Evolutionary conservation across 2,113 vertebrate genomes (phyloP).

Genomic region (Podarcis cretensis): DNA sequence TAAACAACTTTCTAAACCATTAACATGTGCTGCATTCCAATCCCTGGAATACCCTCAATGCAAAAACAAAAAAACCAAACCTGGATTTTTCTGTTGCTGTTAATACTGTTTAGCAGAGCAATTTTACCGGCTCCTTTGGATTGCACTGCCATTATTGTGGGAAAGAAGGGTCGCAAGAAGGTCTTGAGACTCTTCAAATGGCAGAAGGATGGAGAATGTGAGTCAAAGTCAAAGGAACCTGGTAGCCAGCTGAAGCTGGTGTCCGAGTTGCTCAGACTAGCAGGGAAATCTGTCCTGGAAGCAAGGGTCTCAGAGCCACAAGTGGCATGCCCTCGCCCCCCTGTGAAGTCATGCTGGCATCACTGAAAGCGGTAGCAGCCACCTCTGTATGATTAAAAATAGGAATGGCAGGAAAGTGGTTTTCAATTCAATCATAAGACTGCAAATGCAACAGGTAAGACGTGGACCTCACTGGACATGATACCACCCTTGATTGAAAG

Average conservation of each 20-base stretch:
- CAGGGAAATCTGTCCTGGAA: neutral
- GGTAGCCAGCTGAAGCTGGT: neutral
- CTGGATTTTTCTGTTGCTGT: neutral
- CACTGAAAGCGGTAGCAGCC: neutral
- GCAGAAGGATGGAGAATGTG: neutral
- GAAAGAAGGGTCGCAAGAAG: neutral
- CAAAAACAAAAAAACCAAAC: neutral
- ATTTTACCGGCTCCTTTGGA: neutral
- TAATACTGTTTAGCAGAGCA: neutral
- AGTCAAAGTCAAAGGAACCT: neutral
- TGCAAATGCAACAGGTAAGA: neutral
- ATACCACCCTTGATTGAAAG: neutral
- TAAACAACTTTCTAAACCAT: constrained; percentile 47
- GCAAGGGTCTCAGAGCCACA: neutral
- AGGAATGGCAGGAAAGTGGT: neutral
- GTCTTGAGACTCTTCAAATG: neutral
- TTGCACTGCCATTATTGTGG: neutral
- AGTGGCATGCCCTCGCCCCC: neutral
- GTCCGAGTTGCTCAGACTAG: neutral
- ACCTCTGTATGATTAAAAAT: neutral
- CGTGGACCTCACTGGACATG: too few relatives aligned
- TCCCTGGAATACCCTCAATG: constrained; percentile 1
- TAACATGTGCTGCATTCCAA: constrained; percentile 2
- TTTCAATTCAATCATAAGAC: neutral
- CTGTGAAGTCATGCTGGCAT: neutral